phyloP scores from a whole-genome alignment of 2,888 invertebrate species.

The Thysanoteuthis rhombus region DNA sequence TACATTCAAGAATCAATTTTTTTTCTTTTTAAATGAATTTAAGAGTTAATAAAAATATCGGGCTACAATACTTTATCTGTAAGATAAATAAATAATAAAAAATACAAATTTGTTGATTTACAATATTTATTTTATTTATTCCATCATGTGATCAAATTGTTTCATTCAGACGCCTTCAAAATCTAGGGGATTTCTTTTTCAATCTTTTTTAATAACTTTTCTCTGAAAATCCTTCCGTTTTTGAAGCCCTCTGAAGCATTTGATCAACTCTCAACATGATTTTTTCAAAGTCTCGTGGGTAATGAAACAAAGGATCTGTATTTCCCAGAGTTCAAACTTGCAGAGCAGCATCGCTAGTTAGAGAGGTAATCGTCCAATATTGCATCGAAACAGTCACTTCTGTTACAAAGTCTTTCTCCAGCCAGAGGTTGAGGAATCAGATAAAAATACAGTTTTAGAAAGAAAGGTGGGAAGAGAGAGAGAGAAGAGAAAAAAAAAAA shows the following conservation, averaged over 20 bases:
- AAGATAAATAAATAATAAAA: not conserved
- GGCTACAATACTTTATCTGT: no score
- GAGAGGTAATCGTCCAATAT: not conserved
- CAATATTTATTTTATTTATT: constrained; percentile 1
- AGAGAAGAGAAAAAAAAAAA: no score
- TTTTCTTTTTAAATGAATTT: no score
- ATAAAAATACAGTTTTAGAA: not conserved
- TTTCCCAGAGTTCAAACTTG: no score
- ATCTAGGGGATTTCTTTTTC: not conserved
- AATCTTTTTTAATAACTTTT: not conserved
- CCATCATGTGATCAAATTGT: not conserved
- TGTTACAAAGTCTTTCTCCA: not conserved
- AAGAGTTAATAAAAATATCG: no score
- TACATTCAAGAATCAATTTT: no score
- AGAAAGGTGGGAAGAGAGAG: no score
- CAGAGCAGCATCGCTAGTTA: no score
- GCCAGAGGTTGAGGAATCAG: not conserved
- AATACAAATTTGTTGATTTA: not conserved
- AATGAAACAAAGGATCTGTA: not conserved
- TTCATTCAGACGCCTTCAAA: not conserved
- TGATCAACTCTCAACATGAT: not conserved
- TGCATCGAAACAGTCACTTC: not conserved
- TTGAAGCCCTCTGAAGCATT: not conserved
- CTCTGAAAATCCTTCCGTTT: not conserved
- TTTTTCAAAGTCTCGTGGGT: not conserved